phyloP scores from a whole-genome alignment of 1,140 invertebrate genomes.

The Ips nitidus region DNA sequence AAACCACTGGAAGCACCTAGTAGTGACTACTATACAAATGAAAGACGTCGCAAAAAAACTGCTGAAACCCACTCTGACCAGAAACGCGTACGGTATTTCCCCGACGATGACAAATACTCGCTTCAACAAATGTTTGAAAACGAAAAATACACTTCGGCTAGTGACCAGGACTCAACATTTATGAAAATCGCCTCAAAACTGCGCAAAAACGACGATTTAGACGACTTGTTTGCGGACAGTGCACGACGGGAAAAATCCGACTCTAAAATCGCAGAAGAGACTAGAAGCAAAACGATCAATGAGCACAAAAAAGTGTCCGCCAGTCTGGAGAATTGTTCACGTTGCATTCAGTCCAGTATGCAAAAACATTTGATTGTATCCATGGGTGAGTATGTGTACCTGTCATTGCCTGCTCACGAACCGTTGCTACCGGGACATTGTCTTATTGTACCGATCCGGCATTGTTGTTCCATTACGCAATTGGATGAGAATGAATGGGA shows the following conservation, averaged over 20 bases:
- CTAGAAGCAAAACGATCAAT: slow-evolving; percentile 69
- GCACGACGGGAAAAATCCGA: slow-evolving; percentile 64
- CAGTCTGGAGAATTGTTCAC: slow-evolving; percentile 76
- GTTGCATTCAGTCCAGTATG: slow-evolving; percentile 80
- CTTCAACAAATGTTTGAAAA: slow-evolving; percentile 87
- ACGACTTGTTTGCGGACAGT: slow-evolving; percentile 83
- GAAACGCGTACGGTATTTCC: slow-evolving; percentile 80
- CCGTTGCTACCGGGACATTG: slow-evolving; percentile 88
- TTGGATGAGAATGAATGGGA: slow-evolving; percentile 93
- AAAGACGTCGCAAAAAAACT: slow-evolving; percentile 59
- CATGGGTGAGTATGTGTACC: slow-evolving; percentile 77
- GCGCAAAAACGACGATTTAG: slow-evolving; percentile 76
- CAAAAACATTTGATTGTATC: slow-evolving; percentile 86
- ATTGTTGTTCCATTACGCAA: slow-evolving; percentile 73
- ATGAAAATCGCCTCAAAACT: slow-evolving; percentile 69
- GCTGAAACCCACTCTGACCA: slow-evolving; percentile 74
- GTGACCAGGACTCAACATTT: slow-evolving; percentile 82
- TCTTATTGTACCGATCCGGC: slow-evolving; percentile 81
- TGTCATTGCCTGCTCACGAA: slow-evolving; percentile 75
- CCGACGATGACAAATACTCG: slow-evolving; percentile 87
- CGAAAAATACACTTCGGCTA: slow-evolving; percentile 81
- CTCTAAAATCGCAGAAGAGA: slow-evolving; percentile 63
- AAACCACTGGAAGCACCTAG: slow-evolving; percentile 56
- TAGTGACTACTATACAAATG: slow-evolving; percentile 45
- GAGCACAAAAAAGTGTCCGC: slow-evolving; percentile 70